These are phyloP conservation scores for Heliconius eleuchia DNA, from an alignment of 1,140 invertebrate genomes.

Conservation along the genomic window DNA sequence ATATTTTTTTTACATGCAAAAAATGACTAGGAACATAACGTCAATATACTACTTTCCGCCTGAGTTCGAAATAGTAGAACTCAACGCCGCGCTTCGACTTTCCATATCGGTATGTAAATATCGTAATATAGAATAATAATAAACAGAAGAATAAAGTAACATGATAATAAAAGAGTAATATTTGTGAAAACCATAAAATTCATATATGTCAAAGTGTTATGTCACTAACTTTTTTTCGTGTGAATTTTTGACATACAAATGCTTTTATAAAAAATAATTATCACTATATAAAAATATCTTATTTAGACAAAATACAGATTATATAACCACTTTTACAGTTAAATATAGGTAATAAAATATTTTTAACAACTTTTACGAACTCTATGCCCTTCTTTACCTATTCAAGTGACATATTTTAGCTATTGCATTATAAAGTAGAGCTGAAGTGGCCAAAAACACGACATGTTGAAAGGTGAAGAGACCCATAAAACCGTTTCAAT, in stretches of 20 bases:
- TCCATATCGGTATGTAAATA: no score
- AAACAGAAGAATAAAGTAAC: not conserved
- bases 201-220: not conserved
- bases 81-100: no score
- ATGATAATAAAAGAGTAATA: not conserved
- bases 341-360: not conserved
- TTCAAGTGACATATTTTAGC: not conserved
- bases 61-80: no score
- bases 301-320: not conserved
- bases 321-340: not conserved
- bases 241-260: not conserved
- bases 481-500: slow-evolving; percentile 6
- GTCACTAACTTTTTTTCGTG: not conserved
- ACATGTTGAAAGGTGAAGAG: slow-evolving; percentile 21
- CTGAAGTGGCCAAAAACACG: slow-evolving; percentile 14
- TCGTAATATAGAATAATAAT: no score
- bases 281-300: not conserved
- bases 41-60: no score
- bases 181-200: not conserved
- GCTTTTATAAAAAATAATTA: not conserved
- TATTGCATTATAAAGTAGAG: not conserved
- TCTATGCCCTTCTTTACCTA: not conserved
- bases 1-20: no score
- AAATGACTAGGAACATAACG: no score
- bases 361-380: not conserved